A percentile compares a stretch with the other conserved stretches of the same genome.
Evolutionary conservation across 1,140 invertebrate genomes (phyloP).

Genomic region (Anastrepha obliqua): DNA sequence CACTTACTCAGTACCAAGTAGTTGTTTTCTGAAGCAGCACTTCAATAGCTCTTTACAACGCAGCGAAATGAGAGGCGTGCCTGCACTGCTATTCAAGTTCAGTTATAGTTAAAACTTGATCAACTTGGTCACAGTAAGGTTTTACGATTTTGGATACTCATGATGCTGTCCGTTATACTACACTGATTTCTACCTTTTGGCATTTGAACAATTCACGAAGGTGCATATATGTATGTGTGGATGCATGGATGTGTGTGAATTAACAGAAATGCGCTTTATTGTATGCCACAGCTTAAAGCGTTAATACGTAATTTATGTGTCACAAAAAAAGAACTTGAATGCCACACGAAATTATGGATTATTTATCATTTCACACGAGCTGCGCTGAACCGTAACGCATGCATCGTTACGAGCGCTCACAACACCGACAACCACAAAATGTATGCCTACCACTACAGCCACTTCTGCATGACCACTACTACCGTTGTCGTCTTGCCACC

Average conservation of each 20-base stretch:
- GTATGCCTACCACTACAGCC: not conserved
- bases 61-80: no score
- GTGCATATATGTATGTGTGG: not conserved
- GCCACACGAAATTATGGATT: conserved; percentile 74
- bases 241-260: not conserved
- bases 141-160: no score
- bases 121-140: no score
- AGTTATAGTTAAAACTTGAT: no score
- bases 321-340: conserved; percentile 73
- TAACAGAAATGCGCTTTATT: not conserved
- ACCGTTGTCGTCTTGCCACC: conserved; percentile 12
- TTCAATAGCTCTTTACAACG: no score
- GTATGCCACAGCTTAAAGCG: conserved; percentile 67
- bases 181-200: no score
- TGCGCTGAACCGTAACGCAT: conserved; percentile 39
- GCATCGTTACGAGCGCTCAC: not conserved
- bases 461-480: not conserved
- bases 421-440: not conserved
- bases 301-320: conserved; percentile 75
- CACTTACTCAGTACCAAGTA: no score
- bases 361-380: conserved; percentile 69
- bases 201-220: not conserved
- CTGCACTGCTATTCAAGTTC: no score
- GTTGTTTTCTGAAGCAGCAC: no score
- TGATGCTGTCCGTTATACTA: no score